Conservation (phyloP, 1,140 invertebrate genomes). For the Achroia grisella region DNA sequence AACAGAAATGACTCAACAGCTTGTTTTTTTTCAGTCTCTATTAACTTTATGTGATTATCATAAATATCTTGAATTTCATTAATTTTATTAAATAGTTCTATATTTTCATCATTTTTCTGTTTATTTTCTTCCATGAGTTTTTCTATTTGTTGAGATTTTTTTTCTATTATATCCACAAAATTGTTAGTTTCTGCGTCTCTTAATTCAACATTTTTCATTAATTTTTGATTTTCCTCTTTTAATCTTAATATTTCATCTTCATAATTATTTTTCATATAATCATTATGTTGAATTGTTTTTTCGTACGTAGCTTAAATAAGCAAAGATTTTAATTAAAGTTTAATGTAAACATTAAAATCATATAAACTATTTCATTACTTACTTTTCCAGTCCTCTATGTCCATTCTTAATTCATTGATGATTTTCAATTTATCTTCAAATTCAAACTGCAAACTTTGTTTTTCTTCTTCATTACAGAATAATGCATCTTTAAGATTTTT, state of each 20-base stretch:
- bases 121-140: slow-evolving; percentile 37
- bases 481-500: slow-evolving; percentile 43
- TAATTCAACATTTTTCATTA: slow-evolving; percentile 29
- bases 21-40: slow-evolving; percentile 40
- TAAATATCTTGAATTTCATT: slow-evolving; percentile 25
- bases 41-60: slow-evolving; percentile 21
- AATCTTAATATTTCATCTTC: slow-evolving; percentile 29
- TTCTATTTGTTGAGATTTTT: slow-evolving; percentile 47
- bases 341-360: too few species aligned
- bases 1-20: slow-evolving; percentile 33
- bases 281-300: slow-evolving; percentile 31
- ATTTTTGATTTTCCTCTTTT: slow-evolving; percentile 26
- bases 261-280: slow-evolving; percentile 38
- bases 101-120: slow-evolving; percentile 28
- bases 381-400: slow-evolving; percentile 56
- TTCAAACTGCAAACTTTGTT: slow-evolving; percentile 38
- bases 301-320: slow-evolving; percentile 35
- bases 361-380: slow-evolving; percentile 1
- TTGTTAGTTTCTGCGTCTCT: slow-evolving; percentile 35
- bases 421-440: slow-evolving; percentile 43
- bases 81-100: slow-evolving; percentile 25
- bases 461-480: slow-evolving; percentile 49
- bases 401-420: slow-evolving; percentile 41
- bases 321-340: too few species aligned
- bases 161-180: slow-evolving; percentile 35